These are phyloP conservation scores for Holocentrus rufus DNA, from an alignment of 2,797 vertebrate species.

Conservation along the genomic window DNA sequence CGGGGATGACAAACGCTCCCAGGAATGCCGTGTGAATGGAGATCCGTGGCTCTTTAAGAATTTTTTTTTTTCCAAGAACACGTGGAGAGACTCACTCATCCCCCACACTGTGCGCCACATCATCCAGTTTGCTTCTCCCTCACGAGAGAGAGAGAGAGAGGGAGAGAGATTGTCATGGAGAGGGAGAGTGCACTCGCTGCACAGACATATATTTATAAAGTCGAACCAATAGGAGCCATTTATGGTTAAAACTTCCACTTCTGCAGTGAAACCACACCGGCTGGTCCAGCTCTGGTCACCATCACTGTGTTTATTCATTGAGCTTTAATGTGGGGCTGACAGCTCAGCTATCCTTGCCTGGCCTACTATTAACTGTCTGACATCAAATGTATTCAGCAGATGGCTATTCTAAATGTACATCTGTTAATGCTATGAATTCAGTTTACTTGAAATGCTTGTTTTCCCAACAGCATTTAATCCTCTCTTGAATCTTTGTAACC, in stretches of 20 bases:
- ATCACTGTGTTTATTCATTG: slow-evolving; percentile 50
- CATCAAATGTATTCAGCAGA: slow-evolving; percentile 61
- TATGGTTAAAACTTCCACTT: slow-evolving; percentile 43
- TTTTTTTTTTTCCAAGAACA: slow-evolving; percentile 50
- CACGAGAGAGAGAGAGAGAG: slow-evolving; percentile 21
- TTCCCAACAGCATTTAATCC: slow-evolving; percentile 32
- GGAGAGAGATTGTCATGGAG: slow-evolving; percentile 23
- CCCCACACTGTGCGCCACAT: slow-evolving; percentile 68
- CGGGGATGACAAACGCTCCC: slow-evolving; percentile 61
- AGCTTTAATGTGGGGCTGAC: slow-evolving; percentile 45
- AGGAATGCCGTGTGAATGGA: slow-evolving; percentile 71
- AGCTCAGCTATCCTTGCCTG: slow-evolving; percentile 48
- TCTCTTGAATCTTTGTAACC: slow-evolving; percentile 34
- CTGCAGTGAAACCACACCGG: slow-evolving; percentile 41
- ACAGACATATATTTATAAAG: slow-evolving; percentile 31
- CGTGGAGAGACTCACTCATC: slow-evolving; percentile 60
- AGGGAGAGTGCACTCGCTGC: slow-evolving; percentile 17
- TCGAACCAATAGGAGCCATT: slow-evolving; percentile 15
- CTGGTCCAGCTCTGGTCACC: slow-evolving; percentile 40
- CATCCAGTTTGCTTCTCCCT: slow-evolving; percentile 57
- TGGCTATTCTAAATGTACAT: slow-evolving; percentile 42
- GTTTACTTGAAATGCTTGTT: slow-evolving; percentile 42
- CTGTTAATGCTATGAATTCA: slow-evolving; percentile 56
- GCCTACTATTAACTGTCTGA: slow-evolving; percentile 65
- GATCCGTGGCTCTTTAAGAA: slow-evolving; percentile 63